Evolutionary conservation across 2,797 vertebrate species (phyloP), one percentile per base, ranked within the genome.

Genomic region (Spondyliosoma cantharus): DNA sequence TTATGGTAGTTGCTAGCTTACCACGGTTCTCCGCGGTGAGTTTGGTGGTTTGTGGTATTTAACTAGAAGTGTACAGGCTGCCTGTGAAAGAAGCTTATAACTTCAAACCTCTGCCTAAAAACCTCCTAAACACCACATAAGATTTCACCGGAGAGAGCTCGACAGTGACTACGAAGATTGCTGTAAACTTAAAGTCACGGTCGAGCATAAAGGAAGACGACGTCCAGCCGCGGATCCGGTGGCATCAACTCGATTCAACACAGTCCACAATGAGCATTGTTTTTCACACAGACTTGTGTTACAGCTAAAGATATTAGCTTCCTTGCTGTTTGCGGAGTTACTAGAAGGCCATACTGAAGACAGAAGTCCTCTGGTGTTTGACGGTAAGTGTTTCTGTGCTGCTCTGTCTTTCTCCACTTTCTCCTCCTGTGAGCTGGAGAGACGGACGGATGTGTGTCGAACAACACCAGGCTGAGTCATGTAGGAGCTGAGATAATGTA

Each of bases 301-400:
- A 12, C 24, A 2, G 50, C n/a, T 0, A 27, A 56, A 48, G 5
- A 43, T 64, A 0, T 3, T 20, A 4, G 49, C 12, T 27, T 45
- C 4, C 0, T 1, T 3, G 20, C 16, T 2, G 3, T 19, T 24
- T 32, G 13, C 27, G 0, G 22, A 27, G 1, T 5, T 16, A n/a
- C 3, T 7, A 7, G 1, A 15, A 37, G 6, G 17, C 29, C 46
- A 3, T 12, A 1, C 1, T 73, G 59, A 48, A 42, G 1, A 25
- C 50, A 9, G 2, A 65, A 14, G 11, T 12, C 20, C 54, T 73
- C 5, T 4, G 17, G 19, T 16, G 5, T 69, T 24, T 53, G 4
- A 22, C 2, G 83, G 87, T 86, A 45, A 84, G 83, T 72, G 22
- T 27, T n/a, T 43, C 56, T 9, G 19, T 32, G 11, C 54, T 52